Percentiles rank a stretch among this genome's conserved stretches.
phyloP scores from a whole-genome alignment of 2,113 vertebrate species.

The Sinocyclocheilus anshuiensis region DNA sequence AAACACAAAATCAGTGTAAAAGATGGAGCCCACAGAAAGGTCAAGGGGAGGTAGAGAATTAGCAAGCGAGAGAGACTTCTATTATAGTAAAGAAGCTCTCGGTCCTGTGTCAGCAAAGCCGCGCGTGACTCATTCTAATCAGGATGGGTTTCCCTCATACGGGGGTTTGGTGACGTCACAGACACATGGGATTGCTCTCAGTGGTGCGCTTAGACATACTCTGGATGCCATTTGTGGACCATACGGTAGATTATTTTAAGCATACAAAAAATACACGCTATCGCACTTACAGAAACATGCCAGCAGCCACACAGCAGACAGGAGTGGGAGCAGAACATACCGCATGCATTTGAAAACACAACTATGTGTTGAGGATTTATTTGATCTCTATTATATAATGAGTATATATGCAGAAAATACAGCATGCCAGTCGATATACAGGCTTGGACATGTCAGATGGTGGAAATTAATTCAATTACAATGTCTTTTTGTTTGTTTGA shows the following conservation, averaged over 20 bases:
- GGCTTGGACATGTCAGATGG: slow-evolving; percentile 12
- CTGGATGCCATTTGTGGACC: neutral
- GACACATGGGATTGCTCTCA: slow-evolving; percentile 28
- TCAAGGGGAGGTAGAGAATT: slow-evolving; percentile 7
- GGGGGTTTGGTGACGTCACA: slow-evolving; percentile 54
- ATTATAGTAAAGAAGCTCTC: slow-evolving; percentile 1
- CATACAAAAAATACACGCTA: neutral
- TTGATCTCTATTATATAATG: neutral
- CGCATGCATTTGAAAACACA: neutral
- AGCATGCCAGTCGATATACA: neutral
- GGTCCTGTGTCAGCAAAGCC: slow-evolving; percentile 51
- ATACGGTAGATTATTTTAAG: neutral
- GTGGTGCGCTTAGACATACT: neutral
- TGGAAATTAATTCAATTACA: neutral
- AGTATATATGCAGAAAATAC: slow-evolving; percentile 9
- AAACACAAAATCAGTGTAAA: neutral
- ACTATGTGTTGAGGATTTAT: neutral
- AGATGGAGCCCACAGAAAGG: neutral
- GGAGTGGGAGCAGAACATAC: neutral
- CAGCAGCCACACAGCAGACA: neutral
- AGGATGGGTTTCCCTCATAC: slow-evolving; percentile 67
- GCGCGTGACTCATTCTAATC: slow-evolving; percentile 63
- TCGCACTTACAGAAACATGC: neutral
- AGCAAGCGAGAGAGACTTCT: neutral
- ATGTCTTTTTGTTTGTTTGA: neutral